Base-by-base conservation (phyloP, 2,113 vertebrate species). In the Rhagologus leucostigma region DNA sequence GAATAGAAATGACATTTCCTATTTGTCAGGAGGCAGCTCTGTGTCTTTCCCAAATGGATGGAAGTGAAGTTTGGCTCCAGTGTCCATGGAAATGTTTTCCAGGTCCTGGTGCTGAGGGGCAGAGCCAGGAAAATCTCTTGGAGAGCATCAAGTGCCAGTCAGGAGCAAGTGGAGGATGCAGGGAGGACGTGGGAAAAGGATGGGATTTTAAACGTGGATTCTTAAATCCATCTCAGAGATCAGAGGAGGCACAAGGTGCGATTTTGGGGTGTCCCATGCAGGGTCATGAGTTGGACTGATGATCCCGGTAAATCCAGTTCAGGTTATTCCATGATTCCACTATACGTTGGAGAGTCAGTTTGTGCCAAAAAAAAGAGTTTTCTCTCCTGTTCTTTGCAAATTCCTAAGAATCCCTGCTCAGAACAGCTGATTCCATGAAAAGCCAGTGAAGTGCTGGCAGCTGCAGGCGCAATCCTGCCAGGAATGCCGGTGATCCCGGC, bases 301-400 rank as follows among this genome's bases (percentile, higher is more conserved):
- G 27, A 13, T 60, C 37, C 37, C 12, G 22, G 73, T 10, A 41
- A 50, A 27, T 27, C 22, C 44, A 39, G 21, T 32, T 44, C 44
- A 12, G 27, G 22, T 37, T 11, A 57, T 30, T 56, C 39, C 32
- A 49, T 16, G 47, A 55, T 22, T 37, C n/a, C n/a, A n/a, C n/a
- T n/a, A n/a, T n/a, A n/a, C n/a, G n/a, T n/a, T n/a, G n/a, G 33
- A 84, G 55, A 64, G 30, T 53, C 69, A 81, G 47, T 26, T 22
- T 47, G 37, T 75, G 52, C 59, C 85, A 93, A 82, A 37, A 71
- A 93, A 93, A 91, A 26, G 4, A 6, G 44, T 71, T 92, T 85
- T 33, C 27, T 76, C 55, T 52, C 46, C 33, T 11, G 10, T 12
- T 81, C 14, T 29, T 73, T 64, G 21, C 57, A 59, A 67, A 67